Evolutionary conservation across 2,113 vertebrate genomes (phyloP).

Genomic region (Ariopsis seemanni): DNA sequence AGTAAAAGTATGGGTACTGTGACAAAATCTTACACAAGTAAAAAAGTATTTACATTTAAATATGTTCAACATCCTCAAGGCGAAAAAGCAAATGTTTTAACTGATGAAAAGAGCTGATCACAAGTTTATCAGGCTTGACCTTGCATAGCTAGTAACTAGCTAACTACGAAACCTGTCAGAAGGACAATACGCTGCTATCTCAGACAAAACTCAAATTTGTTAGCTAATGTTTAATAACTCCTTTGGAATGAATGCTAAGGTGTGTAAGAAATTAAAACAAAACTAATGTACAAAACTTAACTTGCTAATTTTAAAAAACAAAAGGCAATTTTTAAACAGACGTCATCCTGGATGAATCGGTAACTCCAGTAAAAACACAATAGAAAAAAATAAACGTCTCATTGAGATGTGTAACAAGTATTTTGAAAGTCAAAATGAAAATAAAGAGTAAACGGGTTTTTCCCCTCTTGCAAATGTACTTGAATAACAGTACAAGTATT

Average conservation of each 20-base stretch:
- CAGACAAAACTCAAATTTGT: not conserved
- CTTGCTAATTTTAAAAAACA: not conserved
- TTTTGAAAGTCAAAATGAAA: not conserved
- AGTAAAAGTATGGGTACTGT: not conserved
- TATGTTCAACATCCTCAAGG: not conserved
- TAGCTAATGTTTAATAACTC: not conserved
- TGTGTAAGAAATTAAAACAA: not conserved
- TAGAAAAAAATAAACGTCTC: not conserved
- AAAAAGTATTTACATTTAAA: not conserved
- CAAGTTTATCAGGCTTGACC: not conserved
- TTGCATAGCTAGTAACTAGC: not conserved
- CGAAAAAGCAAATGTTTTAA: not conserved
- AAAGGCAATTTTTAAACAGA: not conserved
- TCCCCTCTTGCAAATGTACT: not conserved
- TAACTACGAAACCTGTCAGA: not conserved
- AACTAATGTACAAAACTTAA: not conserved
- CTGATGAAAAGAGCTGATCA: not conserved
- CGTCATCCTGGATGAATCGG: not conserved
- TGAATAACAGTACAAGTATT: not conserved
- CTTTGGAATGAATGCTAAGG: not conserved
- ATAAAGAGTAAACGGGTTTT: not conserved
- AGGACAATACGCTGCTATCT: not conserved
- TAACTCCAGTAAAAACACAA: not conserved
- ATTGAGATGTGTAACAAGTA: not conserved
- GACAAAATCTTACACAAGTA: not conserved